These are phyloP conservation scores for Menidia menidia DNA, from an alignment of 2,797 vertebrate species.

Conservation along the genomic window DNA sequence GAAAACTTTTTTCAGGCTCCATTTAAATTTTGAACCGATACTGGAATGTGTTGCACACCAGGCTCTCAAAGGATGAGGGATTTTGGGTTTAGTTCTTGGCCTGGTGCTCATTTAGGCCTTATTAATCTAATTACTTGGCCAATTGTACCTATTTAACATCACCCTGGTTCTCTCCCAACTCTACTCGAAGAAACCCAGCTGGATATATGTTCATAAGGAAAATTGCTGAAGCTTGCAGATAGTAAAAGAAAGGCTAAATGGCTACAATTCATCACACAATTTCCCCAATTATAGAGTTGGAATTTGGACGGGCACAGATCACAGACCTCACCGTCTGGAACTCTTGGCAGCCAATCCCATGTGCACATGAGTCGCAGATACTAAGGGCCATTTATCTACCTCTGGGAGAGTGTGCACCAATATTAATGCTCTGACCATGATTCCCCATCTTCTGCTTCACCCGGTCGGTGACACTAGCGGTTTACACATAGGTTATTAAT, in stretches of 20 bases:
- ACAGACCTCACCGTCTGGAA: constrained; percentile 69
- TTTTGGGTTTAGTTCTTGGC: constrained; percentile 75
- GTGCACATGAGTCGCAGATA: constrained; percentile 37
- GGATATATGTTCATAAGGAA: constrained; percentile 74
- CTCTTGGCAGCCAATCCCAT: constrained; percentile 63
- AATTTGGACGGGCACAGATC: constrained; percentile 76
- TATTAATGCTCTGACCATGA: constrained; percentile 65
- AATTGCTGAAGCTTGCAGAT: constrained; percentile 81
- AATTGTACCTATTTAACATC: constrained; percentile 84
- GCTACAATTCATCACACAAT: constrained; percentile 83
- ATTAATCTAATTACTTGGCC: constrained; percentile 85
- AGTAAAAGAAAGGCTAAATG: constrained; percentile 72
- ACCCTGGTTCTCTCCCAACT: constrained; percentile 61
- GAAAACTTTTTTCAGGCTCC: constrained; percentile 72
- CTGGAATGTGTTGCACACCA: constrained; percentile 69
- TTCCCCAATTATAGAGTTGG: constrained; percentile 79
- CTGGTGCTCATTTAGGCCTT: constrained; percentile 79
- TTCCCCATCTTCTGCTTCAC: constrained; percentile 64
- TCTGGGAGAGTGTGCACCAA: constrained; percentile 57
- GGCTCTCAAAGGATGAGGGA: constrained; percentile 81
- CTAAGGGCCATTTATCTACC: constrained; percentile 64
- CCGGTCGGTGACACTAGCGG: constrained; percentile 67
- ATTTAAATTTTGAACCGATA: constrained; percentile 79
- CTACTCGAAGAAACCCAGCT: constrained; percentile 60
- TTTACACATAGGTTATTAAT: constrained; percentile 79